A percentile compares a stretch with the other conserved stretches of the same genome.
These are phyloP conservation scores for Psococerastis gibbosa DNA, from an alignment of 2,888 invertebrate species.

Conservation along the genomic window DNA sequence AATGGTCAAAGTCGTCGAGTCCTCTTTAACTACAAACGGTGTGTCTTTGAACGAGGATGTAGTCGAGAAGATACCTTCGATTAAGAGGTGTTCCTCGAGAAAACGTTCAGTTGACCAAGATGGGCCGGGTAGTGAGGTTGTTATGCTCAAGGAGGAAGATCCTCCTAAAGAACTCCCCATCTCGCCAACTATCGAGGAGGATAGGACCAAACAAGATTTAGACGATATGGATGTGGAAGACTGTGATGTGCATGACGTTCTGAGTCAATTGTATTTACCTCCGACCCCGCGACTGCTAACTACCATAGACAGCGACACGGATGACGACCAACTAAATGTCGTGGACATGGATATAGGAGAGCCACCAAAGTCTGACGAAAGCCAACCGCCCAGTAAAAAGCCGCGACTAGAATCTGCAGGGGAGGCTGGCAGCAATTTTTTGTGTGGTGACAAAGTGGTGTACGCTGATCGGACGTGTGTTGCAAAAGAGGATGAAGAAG, in stretches of 20 bases:
- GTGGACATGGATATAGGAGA: conserved; percentile 25
- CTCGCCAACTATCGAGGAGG: conserved; percentile 21
- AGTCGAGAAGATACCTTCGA: conserved; percentile 8
- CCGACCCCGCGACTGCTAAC: conserved; percentile 47
- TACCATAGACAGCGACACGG: conserved; percentile 42
- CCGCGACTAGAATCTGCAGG: not conserved
- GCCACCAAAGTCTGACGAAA: conserved; percentile 18
- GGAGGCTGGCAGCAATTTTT: conserved; percentile 3
- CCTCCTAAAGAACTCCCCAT: conserved; percentile 11
- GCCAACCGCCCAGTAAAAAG: conserved; percentile 10
- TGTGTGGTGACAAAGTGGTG: conserved; percentile 4
- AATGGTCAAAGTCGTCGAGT: conserved; percentile 12
- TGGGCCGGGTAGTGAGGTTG: conserved; percentile 9
- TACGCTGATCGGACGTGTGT: not conserved
- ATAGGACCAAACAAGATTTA: conserved; percentile 28
- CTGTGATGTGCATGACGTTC: conserved; percentile 45
- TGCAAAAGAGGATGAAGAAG: conserved; percentile 7
- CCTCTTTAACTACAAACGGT: not conserved
- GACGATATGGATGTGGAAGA: conserved; percentile 46
- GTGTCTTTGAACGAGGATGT: conserved; percentile 4
- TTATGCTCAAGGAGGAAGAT: not conserved
- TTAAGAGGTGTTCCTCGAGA: conserved; percentile 12
- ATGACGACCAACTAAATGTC: conserved; percentile 27
- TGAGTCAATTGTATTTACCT: conserved; percentile 50
- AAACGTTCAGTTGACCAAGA: conserved; percentile 15